Conservation (phyloP, 2,888 invertebrate genomes). For the Acheta domesticus region DNA sequence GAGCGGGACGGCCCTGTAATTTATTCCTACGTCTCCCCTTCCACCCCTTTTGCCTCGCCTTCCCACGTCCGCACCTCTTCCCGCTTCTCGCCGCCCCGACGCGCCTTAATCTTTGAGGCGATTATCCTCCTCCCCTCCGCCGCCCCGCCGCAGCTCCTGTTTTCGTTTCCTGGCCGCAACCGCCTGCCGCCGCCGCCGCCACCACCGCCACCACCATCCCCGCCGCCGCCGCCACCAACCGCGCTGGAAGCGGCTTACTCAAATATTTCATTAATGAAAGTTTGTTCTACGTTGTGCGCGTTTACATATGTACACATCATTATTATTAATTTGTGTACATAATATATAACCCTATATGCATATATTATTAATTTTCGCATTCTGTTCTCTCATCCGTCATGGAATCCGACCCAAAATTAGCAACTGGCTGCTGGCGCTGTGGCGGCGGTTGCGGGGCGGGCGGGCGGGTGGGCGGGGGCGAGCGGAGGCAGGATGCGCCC, state of each 20-base stretch:
- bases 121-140: not conserved
- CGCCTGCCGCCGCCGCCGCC: not conserved
- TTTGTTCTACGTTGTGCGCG: slow-evolving; percentile 5
- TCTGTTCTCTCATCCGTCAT: slow-evolving; percentile 18
- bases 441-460: not conserved
- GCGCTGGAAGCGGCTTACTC: slow-evolving; percentile 18
- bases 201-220: not conserved
- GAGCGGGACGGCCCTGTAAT: not conserved
- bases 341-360: slow-evolving; percentile 1
- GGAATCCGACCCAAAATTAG: not conserved
- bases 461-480: too few relatives aligned
- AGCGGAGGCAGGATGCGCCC: too few relatives aligned
- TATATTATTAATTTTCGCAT: slow-evolving; percentile 3
- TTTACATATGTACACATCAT: slow-evolving; percentile 1
- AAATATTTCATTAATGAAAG: slow-evolving; percentile 18
- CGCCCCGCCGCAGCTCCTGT: not conserved
- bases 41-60: not conserved
- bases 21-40: not conserved
- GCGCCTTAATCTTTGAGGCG: not conserved
- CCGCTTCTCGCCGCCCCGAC: not conserved
- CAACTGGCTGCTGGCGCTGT: not conserved
- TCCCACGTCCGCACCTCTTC: too few relatives aligned
- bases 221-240: not conserved
- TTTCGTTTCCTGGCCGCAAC: slow-evolving; percentile 10
- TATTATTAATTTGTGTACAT: slow-evolving; percentile 2